Evolutionary conservation across 2,888 invertebrate species (phyloP).

Genomic region (Argyresthia goedartella): DNA sequence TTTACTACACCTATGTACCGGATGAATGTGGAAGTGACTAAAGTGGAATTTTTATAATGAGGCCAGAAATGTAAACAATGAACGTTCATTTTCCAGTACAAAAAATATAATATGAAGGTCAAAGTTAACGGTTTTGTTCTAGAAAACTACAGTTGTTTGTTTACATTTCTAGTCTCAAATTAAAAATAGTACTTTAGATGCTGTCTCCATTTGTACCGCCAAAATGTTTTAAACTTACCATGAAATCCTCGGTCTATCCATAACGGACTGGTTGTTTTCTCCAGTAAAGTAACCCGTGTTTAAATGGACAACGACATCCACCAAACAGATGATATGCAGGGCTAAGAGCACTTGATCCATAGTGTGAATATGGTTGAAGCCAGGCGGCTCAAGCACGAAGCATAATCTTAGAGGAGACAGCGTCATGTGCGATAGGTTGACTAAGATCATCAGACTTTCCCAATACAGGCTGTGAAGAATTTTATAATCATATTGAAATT

Average conservation of each 20-base stretch:
- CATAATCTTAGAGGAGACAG: slow-evolving; percentile 28
- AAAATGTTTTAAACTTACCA: slow-evolving; percentile 24
- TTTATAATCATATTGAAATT: background rate
- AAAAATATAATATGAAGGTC: too few relatives aligned
- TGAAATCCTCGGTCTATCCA: slow-evolving; percentile 25
- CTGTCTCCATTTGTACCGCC: too few relatives aligned
- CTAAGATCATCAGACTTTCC: slow-evolving; percentile 27
- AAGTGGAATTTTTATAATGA: too few relatives aligned
- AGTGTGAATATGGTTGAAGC: background rate
- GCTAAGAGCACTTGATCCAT: slow-evolving; percentile 24
- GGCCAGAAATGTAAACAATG: too few relatives aligned
- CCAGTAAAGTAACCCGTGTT: slow-evolving; percentile 32
- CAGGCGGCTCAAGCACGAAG: slow-evolving; percentile 21
- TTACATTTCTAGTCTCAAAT: too few relatives aligned
- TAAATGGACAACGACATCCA: slow-evolving; percentile 36
- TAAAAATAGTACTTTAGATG: too few relatives aligned
- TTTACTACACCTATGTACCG: too few relatives aligned
- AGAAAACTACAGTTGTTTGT: too few relatives aligned
- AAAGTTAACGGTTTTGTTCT: too few relatives aligned
- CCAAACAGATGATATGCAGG: slow-evolving; percentile 27
- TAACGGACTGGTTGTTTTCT: slow-evolving; percentile 18
- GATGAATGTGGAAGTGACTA: too few relatives aligned
- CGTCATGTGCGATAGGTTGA: slow-evolving; percentile 27
- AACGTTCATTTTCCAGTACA: too few relatives aligned
- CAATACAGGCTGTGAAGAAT: slow-evolving; percentile 30